Percentiles rank a stretch among this genome's conserved stretches.
These are phyloP conservation scores for Notiomystis cincta DNA, from an alignment of 2,113 vertebrate species.

Conservation along the genomic window DNA sequence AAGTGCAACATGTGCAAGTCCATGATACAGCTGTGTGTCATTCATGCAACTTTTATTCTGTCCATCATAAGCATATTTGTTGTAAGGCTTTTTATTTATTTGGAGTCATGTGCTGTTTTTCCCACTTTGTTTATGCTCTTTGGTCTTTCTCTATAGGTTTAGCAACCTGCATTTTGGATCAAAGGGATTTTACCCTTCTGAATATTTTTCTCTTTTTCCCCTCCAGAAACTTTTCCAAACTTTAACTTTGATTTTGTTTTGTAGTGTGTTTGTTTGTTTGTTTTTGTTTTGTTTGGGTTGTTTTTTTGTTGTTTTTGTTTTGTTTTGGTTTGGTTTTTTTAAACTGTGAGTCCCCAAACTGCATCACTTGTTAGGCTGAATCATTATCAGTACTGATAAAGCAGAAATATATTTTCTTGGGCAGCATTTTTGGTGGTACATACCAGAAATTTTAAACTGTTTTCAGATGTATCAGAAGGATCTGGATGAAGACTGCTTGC, in stretches of 20 bases:
- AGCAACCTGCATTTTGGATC: not conserved
- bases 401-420: not conserved
- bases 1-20: not conserved
- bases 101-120: not conserved
- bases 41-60: not conserved
- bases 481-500: not conserved
- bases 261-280: too few species aligned
- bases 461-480: not conserved
- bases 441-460: not conserved
- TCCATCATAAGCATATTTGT: not conserved
- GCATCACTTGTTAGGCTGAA: not conserved
- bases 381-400: not conserved
- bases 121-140: not conserved
- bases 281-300: too few species aligned
- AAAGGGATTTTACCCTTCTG: not conserved
- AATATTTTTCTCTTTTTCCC: not conserved
- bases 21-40: not conserved
- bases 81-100: not conserved
- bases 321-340: not conserved
- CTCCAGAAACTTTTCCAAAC: not conserved
- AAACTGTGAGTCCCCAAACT: not conserved
- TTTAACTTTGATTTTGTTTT: not conserved
- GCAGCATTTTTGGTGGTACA: not conserved
- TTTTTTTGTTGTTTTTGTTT: too few species aligned
- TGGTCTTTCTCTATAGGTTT: not conserved